Evolutionary conservation across 2,888 invertebrate species (phyloP), one percentile per base, ranked within the genome.

Genomic region (Bimastos eiseni): DNA sequence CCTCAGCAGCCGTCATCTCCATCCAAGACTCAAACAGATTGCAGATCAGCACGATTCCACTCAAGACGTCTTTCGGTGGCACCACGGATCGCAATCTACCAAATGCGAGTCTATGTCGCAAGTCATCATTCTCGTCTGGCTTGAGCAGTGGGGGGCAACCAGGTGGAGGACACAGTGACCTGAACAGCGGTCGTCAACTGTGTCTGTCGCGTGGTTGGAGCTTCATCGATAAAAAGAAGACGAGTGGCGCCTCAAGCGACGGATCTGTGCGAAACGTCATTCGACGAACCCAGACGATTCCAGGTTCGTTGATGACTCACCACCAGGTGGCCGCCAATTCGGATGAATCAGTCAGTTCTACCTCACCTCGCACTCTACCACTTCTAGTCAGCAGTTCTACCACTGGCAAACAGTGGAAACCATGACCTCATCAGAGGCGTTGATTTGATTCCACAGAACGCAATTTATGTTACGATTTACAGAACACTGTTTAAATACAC

Each of bases 361-460:
- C 70, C 70, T 70, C 70, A 70, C 2, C 30, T 70, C 70, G 70
- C 70, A 70, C 70, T 70, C 70, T 70, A n/a, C 70, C 70, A 70
- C 70, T 70, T 70, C 70, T 70, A 70, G 70, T 70, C 70, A n/a
- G 70, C 70, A 70, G n/a, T 70, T 70, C 70, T 30, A 70, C 70
- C 8, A 30, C 55, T 55, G 55, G 55, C 55, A 70, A 70, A n/a
- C 3, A 70, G 70, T 70, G 70, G 70, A 70, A 70, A 70, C 70
- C 70, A 70, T 70, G 70, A 70, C 70, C 70, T 11, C 70, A n/a
- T 11, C 70, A n/a, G 30, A n/a, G 30, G 11, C 70, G 1, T 8
- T 70, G n/a, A 30, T 1, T n/a, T 70, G 30, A n/a, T 70, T n/a
- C 70, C n/a, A n/a, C n/a, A 70, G n/a, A 70, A 30, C n/a, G 70